Conservation (phyloP, 1,140 invertebrate species). For the Dendrolimus kikuchii region DNA sequence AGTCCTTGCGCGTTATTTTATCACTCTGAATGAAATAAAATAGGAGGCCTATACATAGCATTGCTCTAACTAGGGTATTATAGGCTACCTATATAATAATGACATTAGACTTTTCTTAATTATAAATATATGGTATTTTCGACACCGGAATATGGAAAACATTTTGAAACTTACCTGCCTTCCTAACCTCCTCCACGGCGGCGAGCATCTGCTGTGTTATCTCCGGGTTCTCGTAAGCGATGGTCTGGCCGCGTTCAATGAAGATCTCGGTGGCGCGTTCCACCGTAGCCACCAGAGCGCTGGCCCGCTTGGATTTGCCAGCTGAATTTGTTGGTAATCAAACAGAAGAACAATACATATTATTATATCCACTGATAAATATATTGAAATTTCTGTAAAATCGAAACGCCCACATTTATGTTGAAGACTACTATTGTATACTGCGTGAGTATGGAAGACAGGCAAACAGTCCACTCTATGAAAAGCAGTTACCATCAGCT, state of each 20-base stretch:
- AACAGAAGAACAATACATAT: neutral
- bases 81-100: too few relatives aligned
- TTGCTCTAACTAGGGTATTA: too few relatives aligned
- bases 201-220: conserved; percentile 97
- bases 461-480: too few relatives aligned
- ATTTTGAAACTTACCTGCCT: conserved; percentile 79
- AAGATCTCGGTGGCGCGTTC: conserved; percentile 98
- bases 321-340: conserved; percentile 17
- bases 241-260: conserved; percentile 95
- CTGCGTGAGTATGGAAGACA: too few relatives aligned
- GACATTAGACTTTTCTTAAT: too few relatives aligned
- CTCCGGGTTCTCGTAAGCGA: conserved; percentile 97
- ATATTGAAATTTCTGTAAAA: neutral
- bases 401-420: neutral
- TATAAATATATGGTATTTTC: too few relatives aligned
- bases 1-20: too few relatives aligned
- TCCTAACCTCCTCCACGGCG: conserved; percentile 94
- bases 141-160: neutral
- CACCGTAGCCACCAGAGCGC: conserved; percentile 95
- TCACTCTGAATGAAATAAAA: too few relatives aligned
- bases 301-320: conserved; percentile 95
- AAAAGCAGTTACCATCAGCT: too few relatives aligned
- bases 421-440: too few relatives aligned
- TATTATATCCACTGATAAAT: neutral
- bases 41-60: too few relatives aligned